phyloP scores from a whole-genome alignment of 2,888 invertebrate species.

The Zaprionus lineosus region DNA sequence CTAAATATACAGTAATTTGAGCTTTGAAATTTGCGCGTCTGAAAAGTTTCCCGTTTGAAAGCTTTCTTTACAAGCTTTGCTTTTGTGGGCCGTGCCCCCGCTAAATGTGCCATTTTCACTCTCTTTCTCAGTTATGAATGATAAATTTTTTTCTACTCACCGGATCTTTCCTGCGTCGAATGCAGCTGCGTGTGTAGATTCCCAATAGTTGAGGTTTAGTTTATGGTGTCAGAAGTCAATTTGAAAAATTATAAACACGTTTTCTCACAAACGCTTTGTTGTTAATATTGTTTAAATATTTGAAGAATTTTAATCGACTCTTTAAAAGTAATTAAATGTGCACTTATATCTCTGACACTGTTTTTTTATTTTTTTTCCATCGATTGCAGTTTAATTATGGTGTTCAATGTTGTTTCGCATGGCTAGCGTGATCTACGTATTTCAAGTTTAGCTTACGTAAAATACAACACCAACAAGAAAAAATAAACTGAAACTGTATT shows the following conservation, averaged over 20 bases:
- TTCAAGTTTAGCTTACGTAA: constrained; percentile 57
- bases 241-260: not conserved
- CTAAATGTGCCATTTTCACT: constrained; percentile 43
- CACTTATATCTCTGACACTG: no score
- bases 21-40: not conserved
- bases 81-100: constrained; percentile 10
- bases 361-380: not conserved
- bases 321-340: no score
- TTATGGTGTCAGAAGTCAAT: no score
- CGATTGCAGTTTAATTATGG: constrained; percentile 5
- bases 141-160: no score
- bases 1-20: not conserved
- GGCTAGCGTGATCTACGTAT: constrained; percentile 11
- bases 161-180: no score
- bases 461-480: constrained; percentile 30
- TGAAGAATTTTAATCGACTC: no score
- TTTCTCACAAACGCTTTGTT: no score
- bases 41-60: constrained; percentile 13
- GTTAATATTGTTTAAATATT: not conserved
- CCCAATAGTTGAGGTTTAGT: no score
- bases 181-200: no score
- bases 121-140: no score
- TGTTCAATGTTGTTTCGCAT: constrained; percentile 7
- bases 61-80: constrained; percentile 8
- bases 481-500: constrained; percentile 29